Base-by-base conservation (phyloP, 1,140 invertebrate genomes). In the Conus betulinus region DNA sequence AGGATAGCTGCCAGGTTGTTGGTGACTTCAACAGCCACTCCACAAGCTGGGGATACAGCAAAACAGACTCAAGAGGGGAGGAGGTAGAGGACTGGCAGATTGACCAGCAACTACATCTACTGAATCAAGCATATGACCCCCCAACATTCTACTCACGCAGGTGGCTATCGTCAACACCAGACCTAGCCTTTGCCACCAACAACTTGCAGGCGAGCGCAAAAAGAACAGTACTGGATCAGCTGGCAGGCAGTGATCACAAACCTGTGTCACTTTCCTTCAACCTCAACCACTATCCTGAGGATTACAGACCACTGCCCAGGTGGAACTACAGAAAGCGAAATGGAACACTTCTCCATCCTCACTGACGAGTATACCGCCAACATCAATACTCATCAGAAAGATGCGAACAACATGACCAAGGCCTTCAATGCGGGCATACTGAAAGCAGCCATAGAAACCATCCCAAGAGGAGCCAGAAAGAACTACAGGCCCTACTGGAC, bases 121-220 rank as follows among this genome's bases (percentile, higher is more conserved):
- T 88, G 15, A 88, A 86, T 55, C 8, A 76, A 13, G 83, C 83
- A 53, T 60, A 88, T n/a, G 0, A 86, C 25, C 88, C 57, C n/a
- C 88, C 84, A 6, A 88, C 63, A 20, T 86, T 0, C 88, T 88
- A 25, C 74, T 88, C 88, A 51, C 87, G 83, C 57, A 25, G 39
- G 15, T 88, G 88, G 63, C 60, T 53, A n/a, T 17, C 53, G 15
- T 23, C 84, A 55, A n/a, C 57, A 51, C 88, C 82, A 71, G 88
- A 88, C 57, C 23, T 88, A 17, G 79, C 55, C 39, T 6, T 88
- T 78, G 86, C 74, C 17, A 83, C 79, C 25, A 74, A 84, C 55
- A 55, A n/a, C 2, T 0, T 83, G 8, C 52, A 17, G 53, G 15
- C 7, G 20, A 79, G 53, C 3, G 51, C 86, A 78, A 76, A n/a